These are phyloP conservation scores for Daphoenositta chrysoptera DNA, from an alignment of 2,113 vertebrate genomes.

Conservation along the genomic window DNA sequence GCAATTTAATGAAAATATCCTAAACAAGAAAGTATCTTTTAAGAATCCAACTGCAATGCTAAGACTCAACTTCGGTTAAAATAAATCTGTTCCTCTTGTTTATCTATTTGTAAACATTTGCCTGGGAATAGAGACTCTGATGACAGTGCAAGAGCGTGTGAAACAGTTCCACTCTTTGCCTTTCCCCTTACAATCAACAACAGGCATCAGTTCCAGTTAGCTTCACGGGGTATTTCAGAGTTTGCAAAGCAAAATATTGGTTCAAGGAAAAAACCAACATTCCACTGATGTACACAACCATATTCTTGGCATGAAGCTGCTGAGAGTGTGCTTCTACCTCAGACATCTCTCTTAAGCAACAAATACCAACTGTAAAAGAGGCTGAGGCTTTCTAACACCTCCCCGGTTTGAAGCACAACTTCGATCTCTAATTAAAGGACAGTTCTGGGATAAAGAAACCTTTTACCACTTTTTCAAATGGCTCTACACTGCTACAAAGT, in stretches of 20 bases:
- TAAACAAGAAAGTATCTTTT: background rate
- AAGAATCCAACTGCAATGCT: rapidly evolving
- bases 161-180: background rate
- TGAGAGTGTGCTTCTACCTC: background rate
- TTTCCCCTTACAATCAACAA: background rate
- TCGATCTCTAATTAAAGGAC: background rate
- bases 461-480: background rate
- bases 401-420: background rate
- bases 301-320: background rate
- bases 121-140: background rate
- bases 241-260: background rate
- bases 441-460: background rate
- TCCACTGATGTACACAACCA: background rate
- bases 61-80: background rate
- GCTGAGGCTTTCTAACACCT: background rate
- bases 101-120: background rate
- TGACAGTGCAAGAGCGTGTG: background rate
- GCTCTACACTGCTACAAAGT: background rate
- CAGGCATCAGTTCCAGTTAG: background rate
- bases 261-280: background rate
- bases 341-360: background rate
- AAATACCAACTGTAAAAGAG: background rate
- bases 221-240: background rate
- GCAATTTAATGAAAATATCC: background rate
- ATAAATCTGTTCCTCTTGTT: background rate